Conservation (phyloP, 2,113 vertebrate species). For the Leucosticte australis region DNA sequence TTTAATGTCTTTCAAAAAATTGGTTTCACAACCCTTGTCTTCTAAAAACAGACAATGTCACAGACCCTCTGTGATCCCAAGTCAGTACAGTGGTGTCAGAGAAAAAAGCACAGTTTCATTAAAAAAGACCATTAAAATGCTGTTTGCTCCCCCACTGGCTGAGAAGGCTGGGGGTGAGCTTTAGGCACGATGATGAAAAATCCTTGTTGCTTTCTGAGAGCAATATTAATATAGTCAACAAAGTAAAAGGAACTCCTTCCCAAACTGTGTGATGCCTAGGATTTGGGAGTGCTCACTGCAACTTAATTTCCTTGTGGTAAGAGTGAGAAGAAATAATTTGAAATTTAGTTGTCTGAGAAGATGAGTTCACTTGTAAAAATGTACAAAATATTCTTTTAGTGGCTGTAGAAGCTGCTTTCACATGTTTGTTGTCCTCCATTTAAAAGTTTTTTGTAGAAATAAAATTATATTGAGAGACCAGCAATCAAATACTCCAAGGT, state of each 20-base stretch:
- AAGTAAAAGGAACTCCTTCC: neutral
- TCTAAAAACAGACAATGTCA: neutral
- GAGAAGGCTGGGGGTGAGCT: neutral
- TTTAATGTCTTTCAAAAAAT: neutral
- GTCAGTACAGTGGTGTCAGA: neutral
- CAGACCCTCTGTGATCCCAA: neutral
- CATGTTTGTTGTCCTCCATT: neutral
- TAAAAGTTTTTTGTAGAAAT: neutral
- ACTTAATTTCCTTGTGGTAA: neutral
- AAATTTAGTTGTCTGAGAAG: neutral
- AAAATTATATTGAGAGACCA: neutral
- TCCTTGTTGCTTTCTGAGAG: neutral
- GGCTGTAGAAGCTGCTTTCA: neutral
- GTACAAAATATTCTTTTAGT: neutral
- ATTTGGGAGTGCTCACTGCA: neutral
- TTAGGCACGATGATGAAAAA: neutral
- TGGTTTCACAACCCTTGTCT: neutral
- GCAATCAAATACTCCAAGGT: fast-evolving
- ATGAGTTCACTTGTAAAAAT: neutral
- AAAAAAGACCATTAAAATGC: neutral
- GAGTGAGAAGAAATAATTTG: neutral
- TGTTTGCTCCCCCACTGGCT: neutral
- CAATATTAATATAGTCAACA: neutral
- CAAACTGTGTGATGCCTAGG: neutral
- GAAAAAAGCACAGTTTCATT: neutral